Evolutionary conservation across 2,888 invertebrate genomes (phyloP), one percentile per base, ranked within the genome.

Genomic region (Ethmia dodecea): DNA sequence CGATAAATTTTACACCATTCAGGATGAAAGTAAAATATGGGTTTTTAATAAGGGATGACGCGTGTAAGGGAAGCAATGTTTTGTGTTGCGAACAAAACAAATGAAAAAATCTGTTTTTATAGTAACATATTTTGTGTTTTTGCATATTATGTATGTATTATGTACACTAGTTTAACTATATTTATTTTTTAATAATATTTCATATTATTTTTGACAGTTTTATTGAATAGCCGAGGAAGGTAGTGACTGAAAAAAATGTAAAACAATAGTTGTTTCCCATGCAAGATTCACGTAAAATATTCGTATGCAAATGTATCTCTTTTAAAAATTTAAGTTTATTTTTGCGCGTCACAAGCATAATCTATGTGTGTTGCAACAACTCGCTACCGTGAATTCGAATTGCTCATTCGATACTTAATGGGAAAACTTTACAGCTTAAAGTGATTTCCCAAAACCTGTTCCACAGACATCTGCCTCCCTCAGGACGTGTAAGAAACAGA

Each of bases 371-470:
- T n/a, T n/a, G n/a, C n/a, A n/a, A n/a, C n/a, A n/a, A n/a, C n/a
- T n/a, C n/a, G n/a, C n/a, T n/a, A n/a, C n/a, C n/a, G n/a, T n/a
- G 37, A 33, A 37, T 33, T 34, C 28, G 28, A 38, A 34, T 25
- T 34, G 38, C 37, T 40, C 42, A 38, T 43, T 40, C 30, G 42
- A 42, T 35, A 39, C 34, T 33, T 46, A 52, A 52, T 43, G 41
- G 42, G 37, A 38, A 49, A 47, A 51, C 46, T 50, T 48, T 43
- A 22, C 25, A 42, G 42, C 36, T 40, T 40, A 37, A 48, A 45
- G 39, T 39, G 46, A 47, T 46, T 49, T 47, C 40, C 47, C 35
- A 45, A 49, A 46, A 43, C 38, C 41, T 42, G 39, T 30, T 49
- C 44, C 40, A 30, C 46, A 45, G 38, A 40, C 51, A 44, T 49